These are phyloP conservation scores for Macquaria ambigua DNA, from an alignment of 2,113 vertebrate genomes.

Conservation along the genomic window DNA sequence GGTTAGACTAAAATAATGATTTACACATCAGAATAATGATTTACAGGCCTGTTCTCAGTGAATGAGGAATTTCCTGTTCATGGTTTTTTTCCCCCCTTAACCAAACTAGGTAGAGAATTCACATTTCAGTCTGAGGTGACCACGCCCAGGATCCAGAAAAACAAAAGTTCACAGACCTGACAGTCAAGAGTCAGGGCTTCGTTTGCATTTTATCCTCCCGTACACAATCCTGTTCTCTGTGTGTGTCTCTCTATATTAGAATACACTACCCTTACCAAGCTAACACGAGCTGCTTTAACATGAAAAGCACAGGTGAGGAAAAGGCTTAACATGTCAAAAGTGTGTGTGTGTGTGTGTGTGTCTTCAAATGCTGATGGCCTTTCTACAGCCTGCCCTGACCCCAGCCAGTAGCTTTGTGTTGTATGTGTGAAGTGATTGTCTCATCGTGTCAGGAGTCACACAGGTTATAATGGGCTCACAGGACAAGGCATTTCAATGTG, in stretches of 20 bases:
- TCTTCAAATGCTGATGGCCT: constrained; percentile 50
- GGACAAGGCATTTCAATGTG: constrained; percentile 53
- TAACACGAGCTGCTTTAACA: not conserved
- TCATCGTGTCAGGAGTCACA: constrained; percentile 53
- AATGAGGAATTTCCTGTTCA: constrained; percentile 16
- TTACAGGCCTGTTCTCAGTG: constrained; percentile 13
- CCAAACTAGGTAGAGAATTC: constrained; percentile 15
- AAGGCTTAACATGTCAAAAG: constrained; percentile 22
- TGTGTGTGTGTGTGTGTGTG: constrained; percentile 14
- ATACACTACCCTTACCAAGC: not conserved
- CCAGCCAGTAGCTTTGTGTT: constrained; percentile 43
- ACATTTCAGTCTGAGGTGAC: constrained; percentile 26
- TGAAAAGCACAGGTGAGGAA: constrained; percentile 6
- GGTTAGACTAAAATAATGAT: constrained; percentile 30
- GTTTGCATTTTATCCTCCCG: constrained; percentile 41
- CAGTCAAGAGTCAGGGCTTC: constrained; percentile 4
- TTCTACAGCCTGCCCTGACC: not conserved
- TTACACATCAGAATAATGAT: constrained; percentile 42
- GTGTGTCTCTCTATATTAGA: not conserved
- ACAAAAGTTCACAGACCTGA: constrained; percentile 26
- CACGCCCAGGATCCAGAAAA: constrained; percentile 18
- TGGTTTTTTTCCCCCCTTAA: not conserved
- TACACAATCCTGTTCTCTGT: not conserved
- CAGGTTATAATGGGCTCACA: constrained; percentile 53
- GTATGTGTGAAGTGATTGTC: constrained; percentile 63